phyloP scores from a whole-genome alignment of 2,113 vertebrate species.

The Lamprotornis superbus region DNA sequence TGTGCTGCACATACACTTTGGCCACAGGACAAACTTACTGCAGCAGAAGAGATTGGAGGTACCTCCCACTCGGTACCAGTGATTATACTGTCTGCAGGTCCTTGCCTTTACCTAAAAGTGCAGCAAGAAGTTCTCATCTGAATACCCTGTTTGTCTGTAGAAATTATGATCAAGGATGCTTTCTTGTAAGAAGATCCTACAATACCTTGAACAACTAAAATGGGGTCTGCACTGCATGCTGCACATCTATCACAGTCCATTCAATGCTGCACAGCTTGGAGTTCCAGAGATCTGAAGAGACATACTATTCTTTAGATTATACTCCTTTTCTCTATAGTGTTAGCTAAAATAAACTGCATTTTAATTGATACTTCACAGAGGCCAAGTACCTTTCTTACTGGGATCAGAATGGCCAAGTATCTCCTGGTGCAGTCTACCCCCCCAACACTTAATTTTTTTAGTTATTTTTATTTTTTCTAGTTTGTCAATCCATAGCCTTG shows the following conservation, averaged over 20 bases:
- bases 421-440: background rate
- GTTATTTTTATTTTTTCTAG: background rate
- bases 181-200: background rate
- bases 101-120: background rate
- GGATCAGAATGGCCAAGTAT: background rate
- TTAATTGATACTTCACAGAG: background rate
- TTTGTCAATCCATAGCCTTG: background rate
- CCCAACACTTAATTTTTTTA: rapidly evolving
- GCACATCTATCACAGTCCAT: background rate
- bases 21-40: background rate
- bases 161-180: background rate
- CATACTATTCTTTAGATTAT: background rate
- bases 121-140: background rate
- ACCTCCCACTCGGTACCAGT: background rate
- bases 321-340: background rate
- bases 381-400: background rate
- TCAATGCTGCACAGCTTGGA: background rate
- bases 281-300: background rate
- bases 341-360: background rate
- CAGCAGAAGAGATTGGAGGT: background rate
- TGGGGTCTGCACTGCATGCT: background rate
- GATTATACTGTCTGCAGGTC: background rate
- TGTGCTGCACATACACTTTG: background rate
- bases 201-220: background rate
- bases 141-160: background rate